Conservation (phyloP, 2,113 vertebrate genomes). For the Raja brachyura region DNA sequence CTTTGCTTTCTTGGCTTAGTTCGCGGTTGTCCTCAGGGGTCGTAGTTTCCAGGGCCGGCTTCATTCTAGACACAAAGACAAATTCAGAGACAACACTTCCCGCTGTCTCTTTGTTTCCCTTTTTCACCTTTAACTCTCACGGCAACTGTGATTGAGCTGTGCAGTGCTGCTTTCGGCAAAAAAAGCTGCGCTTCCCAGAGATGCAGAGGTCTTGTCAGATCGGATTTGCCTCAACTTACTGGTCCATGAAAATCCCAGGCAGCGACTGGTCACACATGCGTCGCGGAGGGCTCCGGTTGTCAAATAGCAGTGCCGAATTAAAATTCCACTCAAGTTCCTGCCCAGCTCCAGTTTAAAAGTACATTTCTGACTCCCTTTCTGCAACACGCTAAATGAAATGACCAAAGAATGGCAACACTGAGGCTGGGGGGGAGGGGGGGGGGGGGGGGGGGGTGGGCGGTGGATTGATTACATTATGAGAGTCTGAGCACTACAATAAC, state of each 20-base stretch:
- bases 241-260: slow-evolving; percentile 60
- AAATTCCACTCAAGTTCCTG: slow-evolving; percentile 43
- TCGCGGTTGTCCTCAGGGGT: slow-evolving; percentile 74
- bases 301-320: slow-evolving; percentile 54
- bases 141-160: slow-evolving; percentile 58
- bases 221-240: slow-evolving; percentile 60
- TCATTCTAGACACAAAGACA: slow-evolving; percentile 84
- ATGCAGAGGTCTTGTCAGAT: slow-evolving; percentile 65
- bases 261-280: slow-evolving; percentile 55
- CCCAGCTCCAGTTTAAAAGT: slow-evolving; percentile 42
- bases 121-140: slow-evolving; percentile 57
- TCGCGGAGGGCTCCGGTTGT: slow-evolving; percentile 58
- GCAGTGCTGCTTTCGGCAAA: slow-evolving; percentile 61
- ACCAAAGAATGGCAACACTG: slow-evolving; percentile 53
- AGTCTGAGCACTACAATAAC: slow-evolving; percentile 49
- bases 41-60: slow-evolving; percentile 89
- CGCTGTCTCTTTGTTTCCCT: slow-evolving; percentile 50
- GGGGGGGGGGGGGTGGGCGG: too few species aligned
- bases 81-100: slow-evolving; percentile 61
- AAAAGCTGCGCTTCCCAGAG: slow-evolving; percentile 61
- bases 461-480: slow-evolving; percentile 55
- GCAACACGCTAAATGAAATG: slow-evolving; percentile 50
- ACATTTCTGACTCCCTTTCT: slow-evolving; percentile 40
- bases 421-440: too few species aligned
- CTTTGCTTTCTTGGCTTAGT: slow-evolving; percentile 84